phyloP scores from a whole-genome alignment of 1,140 invertebrate genomes.

The Drosophila pseudoananassae region DNA sequence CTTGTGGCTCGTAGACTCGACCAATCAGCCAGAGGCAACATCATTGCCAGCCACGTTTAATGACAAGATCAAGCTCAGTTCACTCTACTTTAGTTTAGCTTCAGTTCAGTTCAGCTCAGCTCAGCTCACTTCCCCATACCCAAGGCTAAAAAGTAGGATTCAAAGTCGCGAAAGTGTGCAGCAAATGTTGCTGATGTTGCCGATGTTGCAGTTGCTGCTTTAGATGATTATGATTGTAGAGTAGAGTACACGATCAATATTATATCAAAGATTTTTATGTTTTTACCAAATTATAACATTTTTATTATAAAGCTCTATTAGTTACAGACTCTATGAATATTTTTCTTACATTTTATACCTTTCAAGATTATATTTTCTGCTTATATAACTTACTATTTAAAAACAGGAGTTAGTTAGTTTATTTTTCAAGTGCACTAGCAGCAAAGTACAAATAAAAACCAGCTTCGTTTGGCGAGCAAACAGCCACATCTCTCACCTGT shows the following conservation, averaged over 20 bases:
- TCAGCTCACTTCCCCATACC: conserved; percentile 36
- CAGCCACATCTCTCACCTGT: conserved; percentile 65
- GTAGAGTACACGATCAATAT: conserved; percentile 16
- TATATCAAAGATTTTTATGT: no score
- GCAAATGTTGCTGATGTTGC: conserved; percentile 62
- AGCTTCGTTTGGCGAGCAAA: conserved; percentile 69
- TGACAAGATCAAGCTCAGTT: conserved; percentile 79
- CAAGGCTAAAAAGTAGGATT: conserved; percentile 42
- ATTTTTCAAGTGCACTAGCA: conserved; percentile 7
- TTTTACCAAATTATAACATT: no score
- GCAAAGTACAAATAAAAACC: conserved; percentile 59
- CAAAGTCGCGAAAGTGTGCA: conserved; percentile 63
- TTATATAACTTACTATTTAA: no score
- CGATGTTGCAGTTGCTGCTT: conserved; percentile 30
- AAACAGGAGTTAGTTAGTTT: not conserved
- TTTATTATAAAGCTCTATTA: no score
- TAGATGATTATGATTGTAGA: conserved; percentile 67
- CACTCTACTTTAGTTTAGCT: conserved; percentile 37
- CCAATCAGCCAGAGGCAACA: conserved; percentile 63
- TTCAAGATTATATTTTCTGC: no score
- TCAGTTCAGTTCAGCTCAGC: conserved; percentile 33
- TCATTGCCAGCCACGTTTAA: conserved; percentile 70
- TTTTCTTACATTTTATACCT: no score
- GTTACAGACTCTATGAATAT: no score
- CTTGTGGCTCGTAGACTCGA: conserved; percentile 53